Evolutionary conservation across 2,888 invertebrate genomes (phyloP).

Genomic region (Drosophila mimica): DNA sequence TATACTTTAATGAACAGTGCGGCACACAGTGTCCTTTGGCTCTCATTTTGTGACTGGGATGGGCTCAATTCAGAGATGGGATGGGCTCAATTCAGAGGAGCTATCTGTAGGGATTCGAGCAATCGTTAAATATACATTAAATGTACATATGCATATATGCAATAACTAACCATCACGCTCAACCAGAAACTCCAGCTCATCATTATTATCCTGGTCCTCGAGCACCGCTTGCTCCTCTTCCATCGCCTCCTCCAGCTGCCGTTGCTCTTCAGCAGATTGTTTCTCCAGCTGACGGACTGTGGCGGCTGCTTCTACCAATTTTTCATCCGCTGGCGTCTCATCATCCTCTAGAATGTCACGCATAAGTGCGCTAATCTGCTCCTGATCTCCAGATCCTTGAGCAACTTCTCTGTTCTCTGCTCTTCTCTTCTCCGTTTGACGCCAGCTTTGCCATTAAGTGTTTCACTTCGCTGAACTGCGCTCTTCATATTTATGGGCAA

Average conservation of each 20-base stretch:
- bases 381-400: conserved; percentile 43
- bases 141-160: not conserved
- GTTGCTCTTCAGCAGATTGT: not conserved
- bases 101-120: conserved; percentile 14
- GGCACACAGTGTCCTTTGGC: conserved; percentile 59
- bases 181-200: conserved; percentile 44
- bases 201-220: conserved; percentile 27
- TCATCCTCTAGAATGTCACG: conserved; percentile 62
- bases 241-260: not conserved
- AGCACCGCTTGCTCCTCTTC: not conserved
- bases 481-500: not conserved
- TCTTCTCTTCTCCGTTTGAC: no score
- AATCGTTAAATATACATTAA: not conserved
- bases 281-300: conserved; percentile 33
- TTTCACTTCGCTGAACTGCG: not conserved
- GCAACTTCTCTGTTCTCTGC: conserved; percentile 21
- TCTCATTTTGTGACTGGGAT: conserved; percentile 34
- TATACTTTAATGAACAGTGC: conserved; percentile 59
- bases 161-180: conserved; percentile 30
- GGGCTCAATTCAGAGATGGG: no score
- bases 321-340: conserved; percentile 18
- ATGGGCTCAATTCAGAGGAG: conserved; percentile 28
- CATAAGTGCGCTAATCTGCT: conserved; percentile 52
- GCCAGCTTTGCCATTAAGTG: no score
- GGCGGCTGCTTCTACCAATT: conserved; percentile 26